Conservation (phyloP, 2,797 vertebrate genomes). For the Arctocebus calabarensis region DNA sequence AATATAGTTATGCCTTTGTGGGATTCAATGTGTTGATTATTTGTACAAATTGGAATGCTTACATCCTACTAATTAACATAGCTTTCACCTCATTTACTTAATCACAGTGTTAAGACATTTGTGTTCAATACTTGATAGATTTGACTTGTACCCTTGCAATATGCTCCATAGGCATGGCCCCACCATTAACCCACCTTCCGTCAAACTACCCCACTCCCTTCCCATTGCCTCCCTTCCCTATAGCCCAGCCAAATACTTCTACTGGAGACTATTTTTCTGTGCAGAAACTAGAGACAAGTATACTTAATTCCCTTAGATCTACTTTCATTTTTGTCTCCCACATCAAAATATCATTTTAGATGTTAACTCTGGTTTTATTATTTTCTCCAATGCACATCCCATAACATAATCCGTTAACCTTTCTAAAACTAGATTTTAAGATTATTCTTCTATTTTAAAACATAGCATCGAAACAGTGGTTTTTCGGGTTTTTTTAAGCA, state of each 20-base stretch:
- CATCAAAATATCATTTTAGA: background rate
- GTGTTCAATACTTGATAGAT: too few relatives aligned
- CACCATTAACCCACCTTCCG: too few relatives aligned
- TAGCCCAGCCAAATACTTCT: background rate
- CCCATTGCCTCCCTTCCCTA: too few relatives aligned
- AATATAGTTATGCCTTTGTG: too few relatives aligned
- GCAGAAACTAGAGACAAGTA: background rate
- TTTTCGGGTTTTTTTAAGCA: background rate
- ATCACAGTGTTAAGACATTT: too few relatives aligned
- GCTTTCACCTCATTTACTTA: too few relatives aligned
- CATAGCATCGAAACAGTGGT: background rate
- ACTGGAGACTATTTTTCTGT: background rate
- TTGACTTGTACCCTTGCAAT: too few relatives aligned
- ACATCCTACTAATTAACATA: too few relatives aligned
- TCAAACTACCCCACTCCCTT: too few relatives aligned
- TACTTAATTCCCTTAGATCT: background rate
- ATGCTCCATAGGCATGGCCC: too few relatives aligned
- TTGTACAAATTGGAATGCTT: too few relatives aligned
- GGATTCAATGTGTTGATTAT: too few relatives aligned
- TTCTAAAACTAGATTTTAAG: background rate
- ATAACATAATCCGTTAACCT: background rate
- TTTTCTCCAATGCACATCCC: fast-evolving
- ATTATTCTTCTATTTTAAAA: background rate
- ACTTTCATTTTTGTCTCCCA: background rate
- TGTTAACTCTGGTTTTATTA: background rate